A percentile compares a stretch with the other conserved stretches of the same genome.
Evolutionary conservation across 2,797 vertebrate species (phyloP).

Genomic region (Zonotrichia albicollis): DNA sequence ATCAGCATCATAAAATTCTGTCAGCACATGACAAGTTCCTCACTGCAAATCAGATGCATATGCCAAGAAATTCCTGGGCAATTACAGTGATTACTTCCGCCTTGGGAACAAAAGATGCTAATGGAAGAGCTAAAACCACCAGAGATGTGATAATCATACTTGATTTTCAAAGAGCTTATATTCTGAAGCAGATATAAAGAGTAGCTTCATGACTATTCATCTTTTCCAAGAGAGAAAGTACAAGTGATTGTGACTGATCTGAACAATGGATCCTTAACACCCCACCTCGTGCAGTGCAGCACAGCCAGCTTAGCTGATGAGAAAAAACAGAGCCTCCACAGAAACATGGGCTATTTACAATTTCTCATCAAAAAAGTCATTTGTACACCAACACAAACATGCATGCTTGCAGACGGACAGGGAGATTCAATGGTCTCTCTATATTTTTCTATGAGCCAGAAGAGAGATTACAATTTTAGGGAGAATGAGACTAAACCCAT

Average conservation of each 20-base stretch:
- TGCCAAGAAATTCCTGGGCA: conserved; percentile 72
- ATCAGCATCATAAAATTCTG: conserved; percentile 44
- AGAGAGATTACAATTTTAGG: not conserved
- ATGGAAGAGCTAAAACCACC: conserved; percentile 26
- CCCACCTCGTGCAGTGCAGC: not conserved
- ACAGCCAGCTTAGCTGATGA: not conserved
- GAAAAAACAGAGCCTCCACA: conserved; percentile 6
- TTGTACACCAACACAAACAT: conserved; percentile 27
- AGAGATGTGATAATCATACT: not conserved
- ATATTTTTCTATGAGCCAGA: not conserved
- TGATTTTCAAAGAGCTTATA: conserved; percentile 7
- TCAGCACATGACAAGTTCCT: conserved; percentile 56
- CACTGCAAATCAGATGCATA: conserved; percentile 44
- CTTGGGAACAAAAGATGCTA: conserved; percentile 55
- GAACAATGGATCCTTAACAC: not conserved
- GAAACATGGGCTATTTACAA: conserved; percentile 5
- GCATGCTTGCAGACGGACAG: not conserved
- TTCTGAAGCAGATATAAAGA: conserved; percentile 9
- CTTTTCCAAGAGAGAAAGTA: conserved; percentile 22
- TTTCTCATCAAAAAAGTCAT: conserved; percentile 1
- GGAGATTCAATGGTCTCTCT: not conserved
- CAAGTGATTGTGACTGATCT: not conserved
- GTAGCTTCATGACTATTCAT: not conserved
- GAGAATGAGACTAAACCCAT: not conserved
- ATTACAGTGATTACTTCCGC: conserved; percentile 48